Evolutionary conservation across 1,140 invertebrate genomes (phyloP).

Genomic region (Drosophila repletoides): DNA sequence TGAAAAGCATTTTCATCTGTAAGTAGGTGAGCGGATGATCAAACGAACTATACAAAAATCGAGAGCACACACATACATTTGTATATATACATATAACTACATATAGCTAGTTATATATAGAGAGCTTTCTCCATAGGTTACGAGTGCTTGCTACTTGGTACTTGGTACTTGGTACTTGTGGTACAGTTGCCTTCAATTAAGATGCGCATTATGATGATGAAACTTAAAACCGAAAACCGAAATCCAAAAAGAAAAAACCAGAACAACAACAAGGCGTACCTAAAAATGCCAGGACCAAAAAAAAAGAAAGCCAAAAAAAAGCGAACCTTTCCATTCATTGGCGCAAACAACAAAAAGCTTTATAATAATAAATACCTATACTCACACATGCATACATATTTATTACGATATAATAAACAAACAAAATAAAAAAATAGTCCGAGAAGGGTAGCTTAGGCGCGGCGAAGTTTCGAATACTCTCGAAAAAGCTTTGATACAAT

Average conservation of each 20-base stretch:
- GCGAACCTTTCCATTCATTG: constrained; percentile 49
- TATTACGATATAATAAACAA: constrained; percentile 33
- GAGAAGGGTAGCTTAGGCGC: too few species aligned
- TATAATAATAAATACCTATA: constrained; percentile 29
- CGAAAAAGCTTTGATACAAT: too few species aligned
- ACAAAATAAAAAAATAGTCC: too few species aligned
- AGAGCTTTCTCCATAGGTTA: background rate
- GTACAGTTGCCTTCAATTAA: constrained; percentile 51
- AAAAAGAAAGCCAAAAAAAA: constrained; percentile 40
- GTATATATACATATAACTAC: background rate
- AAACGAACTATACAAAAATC: constrained; percentile 17
- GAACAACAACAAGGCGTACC: constrained; percentile 13
- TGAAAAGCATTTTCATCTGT: constrained; percentile 50
- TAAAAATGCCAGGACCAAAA: constrained; percentile 33
- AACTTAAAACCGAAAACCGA: constrained; percentile 68
- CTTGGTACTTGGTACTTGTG: too few species aligned
- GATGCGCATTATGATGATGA: constrained; percentile 45
- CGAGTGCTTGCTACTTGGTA: too few species aligned
- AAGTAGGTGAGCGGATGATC: constrained; percentile 34
- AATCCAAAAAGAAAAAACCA: too few species aligned
- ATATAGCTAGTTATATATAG: constrained; percentile 6
- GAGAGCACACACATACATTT: background rate
- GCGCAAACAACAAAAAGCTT: constrained; percentile 51
- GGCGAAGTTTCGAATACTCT: too few species aligned
- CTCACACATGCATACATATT: background rate